Base-by-base conservation (phyloP, 2,113 vertebrate genomes). In the Psilopsiagon aymara region DNA sequence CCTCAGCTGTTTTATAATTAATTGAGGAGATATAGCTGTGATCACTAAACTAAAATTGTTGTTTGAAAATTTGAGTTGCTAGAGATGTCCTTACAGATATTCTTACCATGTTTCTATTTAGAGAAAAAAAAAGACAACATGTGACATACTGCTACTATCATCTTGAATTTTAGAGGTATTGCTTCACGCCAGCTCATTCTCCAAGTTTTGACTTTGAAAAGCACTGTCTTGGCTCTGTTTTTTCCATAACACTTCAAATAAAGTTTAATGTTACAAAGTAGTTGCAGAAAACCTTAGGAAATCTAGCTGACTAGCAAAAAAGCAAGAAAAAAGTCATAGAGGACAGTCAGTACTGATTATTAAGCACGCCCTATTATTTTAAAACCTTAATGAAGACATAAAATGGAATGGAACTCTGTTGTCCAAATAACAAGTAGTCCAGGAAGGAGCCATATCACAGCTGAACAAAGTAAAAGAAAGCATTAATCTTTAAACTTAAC, bases 51-150 rank as follows among this genome's bases (percentile, higher is more conserved):
- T n/a, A 96, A 97, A 97, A 96, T 82, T 7, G 39, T 66, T 92
- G 25, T 80, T 90, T 96, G 82, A 95, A 13, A 59, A 59, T 59
- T 10, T 23, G 33, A n/a, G 13, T 95, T 57, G 78, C 35, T 41
- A 88, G 82, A 91, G 88, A 66, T 94, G 95, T 85, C 41, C 52
- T 69, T 81, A 80, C 74, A 67, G 92, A 92, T 91, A 94, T 97
- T 86, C 59, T 91, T 79, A 86, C n/a, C 43, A 35, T 81, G 63
- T 86, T 97, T 96, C 94, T 95, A 96, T 96, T 96, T 91, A 95
- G 71, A 97, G 78, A 86, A 88, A 84, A 37, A 37, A 77, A 78
- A 92, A 94, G 37, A 31, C 44, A 85, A 68, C 29, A 16, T 1
- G 9, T 90, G 88, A 82, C 59, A 92, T 81, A 78, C 41, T 90